A percentile compares a stretch with the other conserved stretches of the same genome.
Conservation (phyloP, 2,888 invertebrate species). For the Dryococelus australis region DNA sequence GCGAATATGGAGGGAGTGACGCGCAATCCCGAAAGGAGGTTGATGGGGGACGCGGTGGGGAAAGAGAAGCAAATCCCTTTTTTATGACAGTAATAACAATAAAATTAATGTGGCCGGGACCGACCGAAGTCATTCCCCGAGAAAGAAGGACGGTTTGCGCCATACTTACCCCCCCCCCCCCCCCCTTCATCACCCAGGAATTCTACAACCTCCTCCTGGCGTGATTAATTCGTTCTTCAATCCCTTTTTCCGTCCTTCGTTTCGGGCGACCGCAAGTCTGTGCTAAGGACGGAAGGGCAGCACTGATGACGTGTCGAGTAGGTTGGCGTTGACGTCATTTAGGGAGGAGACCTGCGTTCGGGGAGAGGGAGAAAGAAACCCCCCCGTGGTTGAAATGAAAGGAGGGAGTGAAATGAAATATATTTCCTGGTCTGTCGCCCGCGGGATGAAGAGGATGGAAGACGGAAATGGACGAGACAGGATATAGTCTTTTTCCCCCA, state of each 20-base stretch:
- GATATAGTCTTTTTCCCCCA: too few species aligned
- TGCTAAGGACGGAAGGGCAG: neutral
- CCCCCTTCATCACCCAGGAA: too few species aligned
- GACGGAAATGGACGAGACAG: too few species aligned
- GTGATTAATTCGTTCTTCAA: constrained; percentile 16
- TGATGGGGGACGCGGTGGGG: neutral
- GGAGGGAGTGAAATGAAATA: too few species aligned
- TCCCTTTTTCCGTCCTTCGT: neutral
- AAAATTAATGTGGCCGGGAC: neutral
- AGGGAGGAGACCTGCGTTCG: neutral
- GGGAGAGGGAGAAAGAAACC: too few species aligned
- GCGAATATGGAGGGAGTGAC: neutral
- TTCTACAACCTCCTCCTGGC: neutral
- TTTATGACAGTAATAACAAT: constrained; percentile 6
- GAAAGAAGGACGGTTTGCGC: neutral
- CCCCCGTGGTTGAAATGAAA: too few species aligned
- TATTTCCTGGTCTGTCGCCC: too few species aligned
- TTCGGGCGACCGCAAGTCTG: neutral
- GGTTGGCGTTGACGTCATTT: neutral
- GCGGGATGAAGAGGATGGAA: too few species aligned
- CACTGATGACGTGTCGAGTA: neutral
- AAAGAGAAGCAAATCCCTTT: constrained; percentile 9
- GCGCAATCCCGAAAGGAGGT: too few species aligned
- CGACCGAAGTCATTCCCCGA: neutral
- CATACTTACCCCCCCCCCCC: neutral